These are phyloP conservation scores for Engystomops pustulosus DNA, from an alignment of 2,113 vertebrate genomes.

Conservation along the genomic window DNA sequence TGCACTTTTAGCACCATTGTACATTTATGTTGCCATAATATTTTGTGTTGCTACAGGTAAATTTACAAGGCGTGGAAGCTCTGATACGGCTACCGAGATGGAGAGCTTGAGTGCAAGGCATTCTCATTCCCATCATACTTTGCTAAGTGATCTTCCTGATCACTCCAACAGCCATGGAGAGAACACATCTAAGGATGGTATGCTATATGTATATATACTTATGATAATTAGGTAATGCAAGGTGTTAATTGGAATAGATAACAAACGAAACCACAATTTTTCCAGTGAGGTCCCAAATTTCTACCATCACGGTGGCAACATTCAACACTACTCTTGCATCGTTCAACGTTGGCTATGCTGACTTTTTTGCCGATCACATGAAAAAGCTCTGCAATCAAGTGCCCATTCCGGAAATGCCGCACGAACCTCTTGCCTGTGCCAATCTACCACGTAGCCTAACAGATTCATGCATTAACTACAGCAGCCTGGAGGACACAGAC, in stretches of 20 bases:
- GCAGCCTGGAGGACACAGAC: slow-evolving; percentile 92
- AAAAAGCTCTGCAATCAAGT: slow-evolving; percentile 94
- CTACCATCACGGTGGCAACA: slow-evolving; percentile 97
- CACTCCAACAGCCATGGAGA: slow-evolving; percentile 96
- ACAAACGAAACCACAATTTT: not conserved
- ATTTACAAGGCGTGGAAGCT: slow-evolving; percentile 91
- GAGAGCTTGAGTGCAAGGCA: slow-evolving; percentile 91
- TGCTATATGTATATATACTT: not conserved
- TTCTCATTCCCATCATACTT: slow-evolving; percentile 92
- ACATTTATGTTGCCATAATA: too few relatives aligned
- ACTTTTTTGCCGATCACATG: slow-evolving; percentile 98
- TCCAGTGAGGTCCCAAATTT: slow-evolving; percentile 96
- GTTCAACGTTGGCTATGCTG: slow-evolving; percentile 96
- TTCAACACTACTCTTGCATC: slow-evolving; percentile 98
- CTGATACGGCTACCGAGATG: slow-evolving; percentile 89
- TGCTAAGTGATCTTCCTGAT: slow-evolving; percentile 89
- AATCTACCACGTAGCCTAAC: slow-evolving; percentile 97
- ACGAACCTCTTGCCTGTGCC: slow-evolving; percentile 90
- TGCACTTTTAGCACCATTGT: too few relatives aligned
- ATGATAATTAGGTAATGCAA: not conserved
- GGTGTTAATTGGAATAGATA: not conserved
- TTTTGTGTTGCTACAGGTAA: slow-evolving; percentile 76
- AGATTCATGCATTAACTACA: slow-evolving; percentile 99
- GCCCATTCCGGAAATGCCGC: slow-evolving; percentile 87
- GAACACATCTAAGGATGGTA: slow-evolving; percentile 89